These are phyloP conservation scores for Microcebus griseorufus DNA, from an alignment of 2,113 vertebrate species.

Conservation along the genomic window DNA sequence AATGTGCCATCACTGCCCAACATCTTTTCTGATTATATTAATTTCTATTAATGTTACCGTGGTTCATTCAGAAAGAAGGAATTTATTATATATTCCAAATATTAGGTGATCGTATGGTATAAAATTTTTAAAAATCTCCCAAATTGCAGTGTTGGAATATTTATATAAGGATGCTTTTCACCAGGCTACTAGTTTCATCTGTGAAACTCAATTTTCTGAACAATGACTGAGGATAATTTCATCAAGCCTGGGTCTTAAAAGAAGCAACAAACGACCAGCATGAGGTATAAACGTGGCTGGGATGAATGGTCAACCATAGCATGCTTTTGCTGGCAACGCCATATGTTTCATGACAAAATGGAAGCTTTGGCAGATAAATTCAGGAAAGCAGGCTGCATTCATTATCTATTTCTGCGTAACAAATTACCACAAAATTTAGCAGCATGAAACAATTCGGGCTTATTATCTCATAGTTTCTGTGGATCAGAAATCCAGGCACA, in stretches of 20 bases:
- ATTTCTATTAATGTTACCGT: background rate
- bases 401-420: background rate
- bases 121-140: background rate
- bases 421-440: background rate
- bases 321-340: background rate
- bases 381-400: background rate
- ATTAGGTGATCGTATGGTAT: background rate
- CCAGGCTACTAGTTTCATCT: background rate
- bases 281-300: background rate
- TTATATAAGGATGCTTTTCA: background rate
- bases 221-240: background rate
- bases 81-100: background rate
- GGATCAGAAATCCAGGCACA: background rate
- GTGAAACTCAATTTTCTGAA: conserved; percentile 40
- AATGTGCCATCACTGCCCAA: background rate
- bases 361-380: background rate
- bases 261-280: background rate
- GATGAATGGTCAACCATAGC: background rate
- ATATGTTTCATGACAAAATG: background rate
- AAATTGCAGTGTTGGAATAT: background rate
- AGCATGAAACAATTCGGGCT: background rate
- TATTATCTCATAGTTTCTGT: background rate
- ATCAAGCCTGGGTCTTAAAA: background rate
- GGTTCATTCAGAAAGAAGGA: background rate
- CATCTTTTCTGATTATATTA: background rate